Conservation (phyloP, 1,140 invertebrate species). For the Meloidogyne floridensis region DNA sequence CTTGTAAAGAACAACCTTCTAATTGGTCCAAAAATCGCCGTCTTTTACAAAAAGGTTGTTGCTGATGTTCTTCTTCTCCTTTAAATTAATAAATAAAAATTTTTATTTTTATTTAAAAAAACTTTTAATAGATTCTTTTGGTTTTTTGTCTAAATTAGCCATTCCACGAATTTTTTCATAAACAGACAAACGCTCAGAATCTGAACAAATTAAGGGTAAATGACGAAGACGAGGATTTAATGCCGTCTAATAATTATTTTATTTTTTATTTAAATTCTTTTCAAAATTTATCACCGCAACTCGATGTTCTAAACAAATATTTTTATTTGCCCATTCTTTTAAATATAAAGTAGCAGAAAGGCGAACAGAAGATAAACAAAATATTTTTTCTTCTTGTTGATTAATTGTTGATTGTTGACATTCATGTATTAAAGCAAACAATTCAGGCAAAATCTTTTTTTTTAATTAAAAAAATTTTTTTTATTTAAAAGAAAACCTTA, state of each 20-base stretch:
- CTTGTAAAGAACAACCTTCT: conserved; percentile 46
- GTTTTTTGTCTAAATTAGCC: conserved; percentile 33
- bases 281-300: conserved; percentile 31
- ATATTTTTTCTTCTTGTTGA: neutral
- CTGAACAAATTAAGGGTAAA: conserved; percentile 50
- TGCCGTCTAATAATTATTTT: conserved; percentile 28
- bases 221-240: conserved; percentile 49
- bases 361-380: conserved; percentile 36
- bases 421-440: conserved; percentile 50
- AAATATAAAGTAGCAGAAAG: conserved; percentile 30
- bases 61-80: neutral
- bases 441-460: conserved; percentile 46
- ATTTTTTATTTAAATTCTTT: neutral
- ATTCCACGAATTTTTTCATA: conserved; percentile 34
- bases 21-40: conserved; percentile 34
- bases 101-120: neutral
- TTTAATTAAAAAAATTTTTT: neutral
- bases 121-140: conserved; percentile 1
- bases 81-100: neutral
- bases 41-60: conserved; percentile 22
- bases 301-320: conserved; percentile 43
- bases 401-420: conserved; percentile 17
- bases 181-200: conserved; percentile 39
- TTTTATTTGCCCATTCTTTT: conserved; percentile 43
- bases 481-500: conserved; percentile 8